A percentile compares a stretch with the other conserved stretches of the same genome.
These are phyloP conservation scores for Drosophila guanche DNA, from an alignment of 1,140 invertebrate species.

Conservation along the genomic window DNA sequence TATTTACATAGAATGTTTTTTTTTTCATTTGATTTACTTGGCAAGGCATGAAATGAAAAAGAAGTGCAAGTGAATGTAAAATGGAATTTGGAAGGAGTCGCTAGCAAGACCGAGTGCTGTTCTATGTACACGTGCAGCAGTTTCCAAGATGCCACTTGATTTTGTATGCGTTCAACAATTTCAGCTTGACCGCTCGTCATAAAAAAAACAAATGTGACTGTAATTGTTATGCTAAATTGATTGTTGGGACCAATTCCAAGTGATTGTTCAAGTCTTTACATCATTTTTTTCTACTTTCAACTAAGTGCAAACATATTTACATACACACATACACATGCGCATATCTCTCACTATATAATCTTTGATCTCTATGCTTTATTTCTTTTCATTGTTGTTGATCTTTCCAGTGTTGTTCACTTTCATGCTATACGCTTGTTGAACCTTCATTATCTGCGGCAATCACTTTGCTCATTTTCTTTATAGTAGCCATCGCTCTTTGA, in stretches of 20 bases:
- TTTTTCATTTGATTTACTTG: slow-evolving; percentile 22
- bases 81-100: slow-evolving; percentile 5
- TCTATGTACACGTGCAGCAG: slow-evolving; percentile 6
- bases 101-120: not conserved
- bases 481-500: too few relatives aligned
- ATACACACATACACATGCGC: too few relatives aligned
- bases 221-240: slow-evolving; percentile 44
- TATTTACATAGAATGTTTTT: not conserved
- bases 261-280: too few relatives aligned
- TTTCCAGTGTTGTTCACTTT: too few relatives aligned
- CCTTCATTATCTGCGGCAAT: too few relatives aligned
- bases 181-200: not conserved
- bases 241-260: not conserved
- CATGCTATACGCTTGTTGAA: too few relatives aligned
- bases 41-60: slow-evolving; percentile 10
- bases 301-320: too few relatives aligned
- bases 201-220: slow-evolving; percentile 5
- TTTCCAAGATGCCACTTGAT: slow-evolving; percentile 31
- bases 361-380: too few relatives aligned
- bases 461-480: too few relatives aligned
- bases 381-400: too few relatives aligned
- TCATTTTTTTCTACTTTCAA: too few relatives aligned
- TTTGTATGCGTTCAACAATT: slow-evolving; percentile 22
- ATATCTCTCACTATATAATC: too few relatives aligned
- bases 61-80: slow-evolving; percentile 1